phyloP scores from a whole-genome alignment of 1,140 invertebrate genomes.

The Bradynema listronoti region DNA sequence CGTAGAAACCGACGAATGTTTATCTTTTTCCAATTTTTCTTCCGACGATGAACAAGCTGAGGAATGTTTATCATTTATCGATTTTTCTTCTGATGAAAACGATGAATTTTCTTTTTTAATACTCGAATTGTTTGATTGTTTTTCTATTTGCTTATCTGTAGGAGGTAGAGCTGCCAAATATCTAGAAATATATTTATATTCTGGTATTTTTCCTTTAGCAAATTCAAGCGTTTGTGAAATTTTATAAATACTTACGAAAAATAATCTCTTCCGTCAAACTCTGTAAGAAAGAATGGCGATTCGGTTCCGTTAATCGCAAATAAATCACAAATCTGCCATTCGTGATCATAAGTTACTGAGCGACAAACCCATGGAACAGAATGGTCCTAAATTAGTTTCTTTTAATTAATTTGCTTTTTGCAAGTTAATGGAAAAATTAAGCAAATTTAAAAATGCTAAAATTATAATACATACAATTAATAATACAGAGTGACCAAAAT shows the following conservation, averaged over 20 bases:
- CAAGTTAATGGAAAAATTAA: too few relatives aligned
- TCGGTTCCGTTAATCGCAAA: slow-evolving; percentile 44
- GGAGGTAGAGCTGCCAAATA: slow-evolving; percentile 44
- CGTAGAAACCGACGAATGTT: too few relatives aligned
- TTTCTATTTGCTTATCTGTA: slow-evolving; percentile 37
- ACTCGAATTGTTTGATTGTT: too few relatives aligned
- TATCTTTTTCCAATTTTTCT: too few relatives aligned
- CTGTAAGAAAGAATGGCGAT: slow-evolving; percentile 40
- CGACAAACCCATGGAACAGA: slow-evolving; percentile 41
- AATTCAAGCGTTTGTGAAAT: background rate
- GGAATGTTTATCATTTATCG: too few relatives aligned
- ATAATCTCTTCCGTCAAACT: slow-evolving; percentile 42
- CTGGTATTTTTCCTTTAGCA: background rate
- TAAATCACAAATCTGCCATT: slow-evolving; percentile 48
- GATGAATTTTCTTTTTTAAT: too few relatives aligned
- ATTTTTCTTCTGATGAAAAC: too few relatives aligned
- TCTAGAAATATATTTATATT: background rate
- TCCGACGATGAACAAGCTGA: too few relatives aligned
- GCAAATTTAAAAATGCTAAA: too few relatives aligned
- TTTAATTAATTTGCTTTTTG: slow-evolving; percentile 8
- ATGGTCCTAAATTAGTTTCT: slow-evolving; percentile 21
- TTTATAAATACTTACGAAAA: slow-evolving; percentile 29
- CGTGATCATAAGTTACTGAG: slow-evolving; percentile 45
- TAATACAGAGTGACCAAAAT: too few relatives aligned
- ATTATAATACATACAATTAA: too few relatives aligned